Conservation (phyloP, 1,140 invertebrate genomes). For the Drosophila tsacasi region DNA sequence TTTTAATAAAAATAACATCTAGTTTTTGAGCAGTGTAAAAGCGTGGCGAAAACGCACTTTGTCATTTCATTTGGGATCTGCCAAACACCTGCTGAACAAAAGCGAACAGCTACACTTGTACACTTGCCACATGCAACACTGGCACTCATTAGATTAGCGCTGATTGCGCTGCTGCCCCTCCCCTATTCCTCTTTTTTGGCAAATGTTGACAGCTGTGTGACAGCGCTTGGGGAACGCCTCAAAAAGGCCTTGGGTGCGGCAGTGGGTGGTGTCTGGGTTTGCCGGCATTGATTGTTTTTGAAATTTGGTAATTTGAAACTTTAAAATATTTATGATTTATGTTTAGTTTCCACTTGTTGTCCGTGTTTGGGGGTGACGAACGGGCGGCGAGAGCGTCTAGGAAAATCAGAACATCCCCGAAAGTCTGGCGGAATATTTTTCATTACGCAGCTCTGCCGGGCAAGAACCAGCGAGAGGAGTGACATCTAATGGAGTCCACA, state of each 20-base stretch:
- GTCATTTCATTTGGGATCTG: slow-evolving; percentile 30
- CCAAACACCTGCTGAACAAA: slow-evolving; percentile 43
- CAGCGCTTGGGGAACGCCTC: slow-evolving; percentile 48
- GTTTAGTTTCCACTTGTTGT: slow-evolving; percentile 41
- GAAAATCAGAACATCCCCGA: slow-evolving; percentile 11
- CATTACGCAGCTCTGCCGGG: slow-evolving; percentile 58
- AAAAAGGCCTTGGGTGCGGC: slow-evolving; percentile 29
- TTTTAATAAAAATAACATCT: background rate
- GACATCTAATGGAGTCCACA: slow-evolving; percentile 69
- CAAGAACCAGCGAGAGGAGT: slow-evolving; percentile 31
- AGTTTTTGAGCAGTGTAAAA: background rate
- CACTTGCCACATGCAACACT: slow-evolving; percentile 56
- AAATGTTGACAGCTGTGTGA: slow-evolving; percentile 64
- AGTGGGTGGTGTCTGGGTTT: slow-evolving; percentile 32
- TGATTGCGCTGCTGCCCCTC: slow-evolving; percentile 49
- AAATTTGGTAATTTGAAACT: slow-evolving; percentile 83
- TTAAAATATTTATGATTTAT: slow-evolving; percentile 84
- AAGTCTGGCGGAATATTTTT: slow-evolving; percentile 56
- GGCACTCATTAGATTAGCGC: slow-evolving; percentile 71
- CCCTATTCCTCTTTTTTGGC: background rate
- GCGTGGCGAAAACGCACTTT: slow-evolving; percentile 14
- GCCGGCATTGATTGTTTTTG: slow-evolving; percentile 78
- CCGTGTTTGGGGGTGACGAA: slow-evolving; percentile 4
- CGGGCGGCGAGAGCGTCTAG: background rate
- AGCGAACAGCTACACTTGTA: slow-evolving; percentile 11